phyloP scores from a whole-genome alignment of 2,888 invertebrate genomes.

The Stenodema calcarata region DNA sequence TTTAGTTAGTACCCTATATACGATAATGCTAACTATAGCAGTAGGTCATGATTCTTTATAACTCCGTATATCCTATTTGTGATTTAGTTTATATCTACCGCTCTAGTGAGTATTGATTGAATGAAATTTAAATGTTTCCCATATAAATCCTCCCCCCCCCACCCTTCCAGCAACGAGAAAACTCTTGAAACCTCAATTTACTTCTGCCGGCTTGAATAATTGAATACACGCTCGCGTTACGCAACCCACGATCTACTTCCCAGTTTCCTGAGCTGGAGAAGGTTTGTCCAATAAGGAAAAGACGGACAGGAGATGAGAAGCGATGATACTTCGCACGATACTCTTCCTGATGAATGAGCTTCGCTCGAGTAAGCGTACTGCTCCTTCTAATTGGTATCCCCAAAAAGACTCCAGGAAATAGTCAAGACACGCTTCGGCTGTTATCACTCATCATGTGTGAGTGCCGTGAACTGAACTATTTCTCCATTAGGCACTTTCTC shows the following conservation, averaged over 20 bases:
- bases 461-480: too few relatives aligned
- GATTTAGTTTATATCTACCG: too few relatives aligned
- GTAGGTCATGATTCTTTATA: too few relatives aligned
- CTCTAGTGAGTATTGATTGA: too few relatives aligned
- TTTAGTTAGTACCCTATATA: too few relatives aligned
- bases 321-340: neutral
- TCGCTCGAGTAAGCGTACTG: neutral
- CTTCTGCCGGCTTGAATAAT: neutral
- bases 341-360: neutral
- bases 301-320: neutral
- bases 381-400: neutral
- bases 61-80: too few relatives aligned
- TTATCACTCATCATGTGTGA: too few relatives aligned
- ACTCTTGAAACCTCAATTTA: neutral
- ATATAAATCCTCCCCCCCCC: too few relatives aligned
- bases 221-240: neutral
- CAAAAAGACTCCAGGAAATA: neutral
- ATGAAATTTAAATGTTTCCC: too few relatives aligned
- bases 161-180: too few relatives aligned
- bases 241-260: neutral
- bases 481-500: too few relatives aligned
- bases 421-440: neutral
- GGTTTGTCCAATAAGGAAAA: neutral
- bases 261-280: neutral
- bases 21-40: too few relatives aligned